Evolutionary conservation across 2,888 invertebrate species (phyloP), one percentile per base, ranked within the genome.

Genomic region (Neocrepidodera transversa): DNA sequence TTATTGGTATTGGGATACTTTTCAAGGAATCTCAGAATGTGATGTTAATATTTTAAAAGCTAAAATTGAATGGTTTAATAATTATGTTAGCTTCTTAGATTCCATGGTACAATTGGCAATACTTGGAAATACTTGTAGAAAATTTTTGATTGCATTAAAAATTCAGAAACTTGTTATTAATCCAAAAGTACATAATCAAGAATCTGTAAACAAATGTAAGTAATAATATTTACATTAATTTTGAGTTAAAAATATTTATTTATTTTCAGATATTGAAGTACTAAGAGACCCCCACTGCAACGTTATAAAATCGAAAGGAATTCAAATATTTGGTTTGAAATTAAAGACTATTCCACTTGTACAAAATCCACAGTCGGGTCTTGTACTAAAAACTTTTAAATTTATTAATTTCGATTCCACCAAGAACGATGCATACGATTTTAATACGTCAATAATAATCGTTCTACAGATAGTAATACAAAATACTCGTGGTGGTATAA

Each of bases 21-120:
- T 85, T 71, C 77, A 79, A 58, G 82, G 84, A 7, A 74, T 88
- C 1, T 69, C 76, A 6, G 76, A 78, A 16, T 75, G 82, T 1
- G 82, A 84, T 47, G 76, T 79, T 42, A 70, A 75, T 53, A 84
- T 79, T 0, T 65, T 56, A 0, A 71, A 68, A 5, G 82, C 80
- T 2, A 74, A 66, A 14, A 67, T 83, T 7, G 56, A 66, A 2
- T 89, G 89, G 88, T 76, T 76, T 7, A 83, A 83, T 57, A 86
- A 87, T 70, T 90, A 88, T 87, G 83, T 87, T 2, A 82, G 87
- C 0, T 89, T 87, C 74, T 79, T 90, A 76, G 90, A 90, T 70
- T 85, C 85, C 10, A 84, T 90, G 83, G 76, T 90, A 26, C 90
- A 90, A 71, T 81, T 86, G 67, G 79, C 82, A 38, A 79, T 87